Evolutionary conservation across 2,797 vertebrate species (phyloP), one percentile per base, ranked within the genome.

Genomic region (Harpagifer antarcticus): DNA sequence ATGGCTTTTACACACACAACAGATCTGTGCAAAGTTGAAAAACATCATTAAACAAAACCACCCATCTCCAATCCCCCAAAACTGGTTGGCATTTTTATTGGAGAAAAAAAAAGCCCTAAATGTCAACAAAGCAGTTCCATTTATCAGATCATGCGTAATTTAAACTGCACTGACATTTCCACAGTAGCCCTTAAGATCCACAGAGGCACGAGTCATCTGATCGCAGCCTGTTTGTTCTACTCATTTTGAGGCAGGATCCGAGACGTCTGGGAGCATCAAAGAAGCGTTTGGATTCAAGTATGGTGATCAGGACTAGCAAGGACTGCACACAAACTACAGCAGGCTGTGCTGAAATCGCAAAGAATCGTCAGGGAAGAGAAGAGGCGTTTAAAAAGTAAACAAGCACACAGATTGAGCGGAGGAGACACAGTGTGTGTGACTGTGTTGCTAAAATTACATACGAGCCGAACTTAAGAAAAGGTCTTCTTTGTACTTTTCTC

Each of bases 131-230:
- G 61, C 44, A 56, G 31, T 72, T 84, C 54, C 69, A 81, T 90
- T 74, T 84, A 82, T 83, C 81, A 85, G 68, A 81, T 68, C 69
- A 75, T 87, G 81, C 62, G 67, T 83, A 81, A 81, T 93, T 86
- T 87, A 90, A 93, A 88, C 77, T 68, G 85, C 79, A 79, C 52
- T 90, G 90, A 88, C 88, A 92, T 89, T 93, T 93, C 72, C 64
- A 81, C 55, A 4, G 78, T 81, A 80, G 64, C 82, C 76, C 84
- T 86, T 81, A 70, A 85, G 82, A 88, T 84, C 79, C 80, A 82
- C 65, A 53, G 74, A 82, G 78, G 62, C 79, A 53, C 42, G 84
- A 82, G 78, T 81, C 74, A 71, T 88, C 70, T 64, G 74, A 85
- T 88, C 89, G 33, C 60, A 66, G 61, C 82, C 47, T 81, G 83